phyloP scores from a whole-genome alignment of 2,113 vertebrate species.

The pig (Sus scrofa) region DNA sequence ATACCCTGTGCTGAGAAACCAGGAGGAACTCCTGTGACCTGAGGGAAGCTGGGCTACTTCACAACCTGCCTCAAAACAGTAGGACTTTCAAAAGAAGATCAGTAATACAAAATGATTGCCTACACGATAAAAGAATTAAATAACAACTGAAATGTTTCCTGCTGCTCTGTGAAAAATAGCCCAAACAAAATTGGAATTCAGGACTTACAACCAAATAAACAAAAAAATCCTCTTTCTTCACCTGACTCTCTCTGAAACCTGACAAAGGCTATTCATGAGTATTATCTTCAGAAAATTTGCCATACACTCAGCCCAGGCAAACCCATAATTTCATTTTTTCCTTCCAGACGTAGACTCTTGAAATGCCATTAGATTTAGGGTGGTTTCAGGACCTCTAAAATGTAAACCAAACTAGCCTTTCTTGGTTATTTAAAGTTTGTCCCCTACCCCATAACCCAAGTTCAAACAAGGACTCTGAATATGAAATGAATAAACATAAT shows the following conservation, averaged over 20 bases:
- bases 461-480: background rate
- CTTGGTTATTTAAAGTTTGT: background rate
- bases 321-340: rapidly evolving
- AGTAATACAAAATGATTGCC: background rate
- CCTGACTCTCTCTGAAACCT: background rate
- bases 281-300: background rate
- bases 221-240: background rate
- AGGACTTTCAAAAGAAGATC: background rate
- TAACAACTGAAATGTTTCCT: background rate
- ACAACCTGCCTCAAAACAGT: background rate
- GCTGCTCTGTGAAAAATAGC: background rate
- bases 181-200: background rate
- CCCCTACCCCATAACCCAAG: no score
- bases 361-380: no score
- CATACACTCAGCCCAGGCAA: background rate
- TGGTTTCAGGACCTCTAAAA: background rate
- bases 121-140: background rate
- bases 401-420: background rate
- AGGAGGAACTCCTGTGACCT: background rate
- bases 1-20: rapidly evolving
- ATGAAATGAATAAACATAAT: background rate
- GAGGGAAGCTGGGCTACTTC: background rate
- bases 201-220: background rate
- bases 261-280: background rate
- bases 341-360: background rate